Base-by-base conservation (phyloP, 1,140 invertebrate genomes). In the Trinorchestia longiramus region DNA sequence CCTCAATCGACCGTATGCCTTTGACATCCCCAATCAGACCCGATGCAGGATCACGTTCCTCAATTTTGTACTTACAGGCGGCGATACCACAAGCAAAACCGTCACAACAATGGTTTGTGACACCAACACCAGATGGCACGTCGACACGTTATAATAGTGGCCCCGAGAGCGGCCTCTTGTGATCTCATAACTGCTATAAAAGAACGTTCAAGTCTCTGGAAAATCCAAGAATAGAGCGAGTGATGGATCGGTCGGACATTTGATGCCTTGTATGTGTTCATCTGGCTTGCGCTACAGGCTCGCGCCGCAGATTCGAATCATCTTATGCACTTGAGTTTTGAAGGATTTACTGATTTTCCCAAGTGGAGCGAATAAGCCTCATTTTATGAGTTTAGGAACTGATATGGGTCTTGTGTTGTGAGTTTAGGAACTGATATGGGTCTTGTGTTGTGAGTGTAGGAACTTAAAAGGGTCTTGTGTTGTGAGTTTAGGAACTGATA, bases 191-290 rank as follows among this genome's bases (percentile, higher is more conserved):
- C 62, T 77, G 62, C 62, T 17, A 91, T 91, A 91, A 91, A 43
- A 44, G 88, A 42, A 91, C 41, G 19, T 28, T 91, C 88, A 91
- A 91, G 88, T 36, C 43, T 23, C 41, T 43, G 88, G 88, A 91
- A 91, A 91, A 91, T 91, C 88, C 41, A 91, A 91, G 88, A 91
- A 91, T 91, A 91, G 88, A 43, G 36, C 19, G 88, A 43, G 88
- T 91, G 88, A 91, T 91, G 43, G 88, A 91, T 91, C 62, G 88
- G 88, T 91, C 41, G 43, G 88, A 91, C 43, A 42, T 42, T 91
- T 91, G 88, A 91, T 91, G 43, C 88, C 88, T 23, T 42, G 88
- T 91, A 77, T 91, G 88, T 91, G 88, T 91, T 77, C 62, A 77
- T 77, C 62, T 77, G 62, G 62, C 62, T 53, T 19, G 47, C 47